Conservation (phyloP, 2,113 vertebrate genomes). For the Actenoides hombroni region DNA sequence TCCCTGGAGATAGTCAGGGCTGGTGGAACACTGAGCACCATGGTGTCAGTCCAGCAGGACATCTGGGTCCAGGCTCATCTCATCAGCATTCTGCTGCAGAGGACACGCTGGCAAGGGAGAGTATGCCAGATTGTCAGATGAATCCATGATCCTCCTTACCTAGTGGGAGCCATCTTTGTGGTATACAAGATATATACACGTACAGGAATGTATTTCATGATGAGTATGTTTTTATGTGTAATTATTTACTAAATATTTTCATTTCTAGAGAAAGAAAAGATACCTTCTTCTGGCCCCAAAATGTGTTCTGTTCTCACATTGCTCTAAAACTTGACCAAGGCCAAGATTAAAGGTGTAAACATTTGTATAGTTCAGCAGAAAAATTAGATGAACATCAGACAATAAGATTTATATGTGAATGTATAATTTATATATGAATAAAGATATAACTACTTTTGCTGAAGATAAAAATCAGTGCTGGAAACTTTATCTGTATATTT, state of each 20-base stretch:
- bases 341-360: neutral
- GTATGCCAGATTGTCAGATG: neutral
- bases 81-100: neutral
- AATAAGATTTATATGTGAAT: neutral
- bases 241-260: neutral
- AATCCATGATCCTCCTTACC: neutral
- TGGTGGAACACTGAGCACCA: neutral
- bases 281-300: neutral
- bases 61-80: neutral
- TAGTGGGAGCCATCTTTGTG: neutral
- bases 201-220: neutral
- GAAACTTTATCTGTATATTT: neutral
- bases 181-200: neutral
- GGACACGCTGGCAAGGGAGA: neutral
- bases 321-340: neutral
- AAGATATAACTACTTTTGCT: neutral
- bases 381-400: neutral
- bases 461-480: neutral
- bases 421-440: neutral
- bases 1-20: neutral
- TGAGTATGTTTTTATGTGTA: neutral
- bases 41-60: neutral
- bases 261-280: neutral
- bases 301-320: neutral
- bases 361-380: neutral